Conservation (phyloP, 1,140 invertebrate species). For the Lordiphosa stackelbergi region DNA sequence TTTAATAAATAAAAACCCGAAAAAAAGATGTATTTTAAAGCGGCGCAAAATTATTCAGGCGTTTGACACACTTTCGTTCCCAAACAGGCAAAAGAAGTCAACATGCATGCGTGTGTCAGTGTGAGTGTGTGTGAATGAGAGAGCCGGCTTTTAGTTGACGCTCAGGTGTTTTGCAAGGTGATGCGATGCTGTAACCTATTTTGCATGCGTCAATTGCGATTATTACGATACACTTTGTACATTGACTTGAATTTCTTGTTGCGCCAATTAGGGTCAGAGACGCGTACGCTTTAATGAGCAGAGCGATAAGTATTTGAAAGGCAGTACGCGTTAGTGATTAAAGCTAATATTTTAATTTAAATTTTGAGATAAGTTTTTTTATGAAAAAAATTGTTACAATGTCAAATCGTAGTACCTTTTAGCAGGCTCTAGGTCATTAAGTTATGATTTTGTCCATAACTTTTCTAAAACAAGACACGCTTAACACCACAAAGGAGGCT, state of each 20-base stretch:
- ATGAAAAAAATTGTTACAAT: too few species aligned
- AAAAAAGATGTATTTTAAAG: constrained; percentile 39
- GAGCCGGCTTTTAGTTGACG: constrained; percentile 23
- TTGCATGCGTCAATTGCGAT: constrained; percentile 55
- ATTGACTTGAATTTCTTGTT: constrained; percentile 44
- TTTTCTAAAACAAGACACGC: too few species aligned
- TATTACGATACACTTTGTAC: constrained; percentile 33
- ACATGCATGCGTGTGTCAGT: constrained; percentile 2
- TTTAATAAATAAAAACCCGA: constrained; percentile 33
- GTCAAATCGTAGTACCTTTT: too few species aligned
- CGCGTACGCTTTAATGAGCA: constrained; percentile 12
- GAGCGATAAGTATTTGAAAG: too few species aligned
- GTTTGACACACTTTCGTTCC: constrained; percentile 70
- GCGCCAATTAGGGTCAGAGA: constrained; percentile 62
- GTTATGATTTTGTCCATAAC: too few species aligned
- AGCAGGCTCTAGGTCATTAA: too few species aligned
- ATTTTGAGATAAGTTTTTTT: too few species aligned
- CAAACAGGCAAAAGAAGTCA: constrained; percentile 17
- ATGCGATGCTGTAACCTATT: constrained; percentile 71
- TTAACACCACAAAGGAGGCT: too few species aligned
- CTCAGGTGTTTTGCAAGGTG: constrained; percentile 17
- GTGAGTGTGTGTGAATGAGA: constrained; percentile 10
- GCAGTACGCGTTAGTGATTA: too few species aligned
- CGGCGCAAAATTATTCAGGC: constrained; percentile 63
- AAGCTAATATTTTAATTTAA: too few species aligned